Base-by-base conservation (phyloP, 2,888 invertebrate genomes). In the Oeneis ivallda region DNA sequence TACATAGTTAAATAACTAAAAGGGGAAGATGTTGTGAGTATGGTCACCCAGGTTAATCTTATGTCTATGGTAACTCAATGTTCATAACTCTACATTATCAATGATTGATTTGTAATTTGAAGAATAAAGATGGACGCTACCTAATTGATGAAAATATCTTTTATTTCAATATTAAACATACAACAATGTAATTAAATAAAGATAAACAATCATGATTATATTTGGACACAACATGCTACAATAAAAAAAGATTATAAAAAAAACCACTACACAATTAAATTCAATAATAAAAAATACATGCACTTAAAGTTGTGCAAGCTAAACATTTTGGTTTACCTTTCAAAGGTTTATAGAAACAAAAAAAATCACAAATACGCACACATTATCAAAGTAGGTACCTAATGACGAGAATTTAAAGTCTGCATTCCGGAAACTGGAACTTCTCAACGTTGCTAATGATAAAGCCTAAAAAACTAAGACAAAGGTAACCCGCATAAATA, bases 231-330 rank as follows among this genome's bases (percentile, higher is more conserved):
- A 32, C 58, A 47, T 58, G 45, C 45, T 34, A 15, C 7, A 15
- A 43, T 45, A 45, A 49, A 17, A 17, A 34, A 13, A 10, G 13
- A 13, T 45, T 37, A 9, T 15, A 54, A n/a, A 10, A 6, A 17
- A 17, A 17, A 49, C 11, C 7, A 50, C 49, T 47, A 59, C 59
- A 59, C 26, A 37, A 59, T 34, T 37, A 34, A 59, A 34, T 26
- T 19, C 43, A 47, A 47, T 17, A 37, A 17, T 5, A n/a, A n/a
- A 9, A 45, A 0, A 17, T 9, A 34, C 54, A 47, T 47, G 56
- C 45, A 56, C 34, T 34, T 49, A 11, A 19, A 53, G 13, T 19
- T 58, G 50, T 56, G 41, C 58, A 34, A 64, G 32, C 41, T 4
- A 32, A 19, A 45, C 10, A 19, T 15, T n/a, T 32, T 17, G 7